These are phyloP conservation scores for Siniperca scherzeri DNA, from an alignment of 2,797 vertebrate genomes.

Conservation along the genomic window DNA sequence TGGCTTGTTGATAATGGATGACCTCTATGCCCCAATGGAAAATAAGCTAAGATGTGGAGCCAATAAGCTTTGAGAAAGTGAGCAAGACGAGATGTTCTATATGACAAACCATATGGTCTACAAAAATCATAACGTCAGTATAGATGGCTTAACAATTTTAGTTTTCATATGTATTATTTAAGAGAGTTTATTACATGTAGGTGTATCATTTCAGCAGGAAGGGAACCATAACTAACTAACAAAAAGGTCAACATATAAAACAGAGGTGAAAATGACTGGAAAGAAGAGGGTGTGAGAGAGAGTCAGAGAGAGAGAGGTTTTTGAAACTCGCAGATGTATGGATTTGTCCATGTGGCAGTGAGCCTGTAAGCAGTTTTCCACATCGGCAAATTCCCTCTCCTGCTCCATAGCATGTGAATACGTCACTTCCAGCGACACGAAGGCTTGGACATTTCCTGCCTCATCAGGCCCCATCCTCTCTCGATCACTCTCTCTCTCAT, in stretches of 20 bases:
- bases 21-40: constrained; percentile 5
- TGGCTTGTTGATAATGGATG: constrained; percentile 26
- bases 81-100: neutral
- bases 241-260: neutral
- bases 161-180: neutral
- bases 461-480: constrained; percentile 47
- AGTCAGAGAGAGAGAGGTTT: neutral
- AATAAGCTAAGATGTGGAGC: constrained; percentile 1
- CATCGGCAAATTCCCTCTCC: constrained; percentile 38
- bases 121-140: neutral
- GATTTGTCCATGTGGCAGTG: constrained; percentile 52
- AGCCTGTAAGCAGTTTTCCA: constrained; percentile 67
- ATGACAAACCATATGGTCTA: neutral
- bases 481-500: constrained; percentile 52
- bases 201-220: neutral
- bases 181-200: neutral
- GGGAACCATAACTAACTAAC: neutral
- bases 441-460: constrained; percentile 51
- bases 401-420: constrained; percentile 55
- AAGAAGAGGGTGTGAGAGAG: neutral
- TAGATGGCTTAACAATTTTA: neutral
- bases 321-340: constrained; percentile 40
- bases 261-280: neutral
- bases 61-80: constrained; percentile 1
- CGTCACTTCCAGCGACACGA: constrained; percentile 50